Percentiles rank a stretch among this genome's conserved stretches.
Conservation (phyloP, 2,797 vertebrate species). For the Sebastes glaucus region DNA sequence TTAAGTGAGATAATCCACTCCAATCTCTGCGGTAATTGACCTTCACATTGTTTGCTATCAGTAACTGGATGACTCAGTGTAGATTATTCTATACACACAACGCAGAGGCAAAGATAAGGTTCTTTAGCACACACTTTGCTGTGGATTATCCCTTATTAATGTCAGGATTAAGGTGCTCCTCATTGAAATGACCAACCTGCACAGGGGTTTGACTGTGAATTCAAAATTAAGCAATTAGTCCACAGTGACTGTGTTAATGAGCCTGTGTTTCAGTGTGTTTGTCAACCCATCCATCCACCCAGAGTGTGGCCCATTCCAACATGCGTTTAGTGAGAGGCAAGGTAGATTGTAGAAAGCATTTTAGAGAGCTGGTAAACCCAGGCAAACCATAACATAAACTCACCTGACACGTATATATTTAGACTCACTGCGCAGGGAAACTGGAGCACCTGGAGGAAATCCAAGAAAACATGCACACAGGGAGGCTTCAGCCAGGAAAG, state of each 20-base stretch:
- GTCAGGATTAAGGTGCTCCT: constrained; percentile 7
- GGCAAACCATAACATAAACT: background rate
- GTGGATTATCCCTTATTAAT: constrained; percentile 22
- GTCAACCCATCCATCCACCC: background rate
- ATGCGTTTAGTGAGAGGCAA: background rate
- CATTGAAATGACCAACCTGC: background rate
- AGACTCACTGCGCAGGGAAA: background rate
- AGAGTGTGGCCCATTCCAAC: background rate
- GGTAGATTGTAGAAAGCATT: background rate
- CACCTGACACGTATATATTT: constrained; percentile 1
- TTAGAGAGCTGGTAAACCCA: background rate
- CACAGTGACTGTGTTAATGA: background rate
- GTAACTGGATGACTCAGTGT: background rate
- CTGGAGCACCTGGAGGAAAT: background rate
- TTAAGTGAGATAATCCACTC: constrained; percentile 2
- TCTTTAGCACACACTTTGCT: background rate
- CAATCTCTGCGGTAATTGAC: background rate
- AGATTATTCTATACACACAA: background rate
- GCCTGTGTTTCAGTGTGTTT: background rate
- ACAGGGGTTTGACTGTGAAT: background rate
- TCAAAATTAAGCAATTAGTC: background rate
- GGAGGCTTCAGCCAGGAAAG: background rate
- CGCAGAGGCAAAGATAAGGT: background rate
- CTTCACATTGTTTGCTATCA: background rate
- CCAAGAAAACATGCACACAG: background rate